Evolutionary conservation across 2,113 vertebrate genomes (phyloP), one percentile per base, ranked within the genome.

Genomic region (Datnioides undecimradiatus): DNA sequence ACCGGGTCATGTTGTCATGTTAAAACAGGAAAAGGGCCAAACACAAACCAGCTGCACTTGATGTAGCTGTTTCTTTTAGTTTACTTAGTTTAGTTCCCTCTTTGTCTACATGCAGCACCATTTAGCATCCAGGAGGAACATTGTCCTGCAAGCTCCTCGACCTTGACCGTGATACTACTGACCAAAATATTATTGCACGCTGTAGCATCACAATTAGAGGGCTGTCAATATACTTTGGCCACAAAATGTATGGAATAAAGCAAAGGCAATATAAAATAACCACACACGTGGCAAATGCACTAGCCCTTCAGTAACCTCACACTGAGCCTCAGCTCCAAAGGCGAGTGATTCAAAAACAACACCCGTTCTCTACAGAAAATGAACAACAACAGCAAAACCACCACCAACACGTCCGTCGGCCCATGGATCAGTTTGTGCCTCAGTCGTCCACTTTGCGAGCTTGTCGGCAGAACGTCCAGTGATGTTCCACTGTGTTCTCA

Each of bases 401-500:
- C 9, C 46, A 48, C n/a, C 8, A 36, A 8, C 33, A 54, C 27
- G 17, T 46, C 27, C 7, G 6, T 38, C 6, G 60, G 10, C 60
- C 19, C 67, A 21, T 51, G 8, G 29, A 9, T 67, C 11, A 27
- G 33, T 34, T 29, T 7, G 4, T 41, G 21, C 0, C 9, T 97
- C 94, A 98, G 92, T 97, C 95, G 10, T 96, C 92, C 0, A 95
- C 95, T 94, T 97, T 97, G 82, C 93, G 94, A 54, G 95, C 96
- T 84, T 96, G 90, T 79, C 97, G 92, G 46, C 97, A 99, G 90
- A 98, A 99, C 67, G 97, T 98, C 97, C 97, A 98, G 91, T 97
- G 97, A 27, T 99, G 97, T 75, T 99, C 97, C 78, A 98, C 97
- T 6, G 97, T 99, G 94, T 98, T 99, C 75, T 99, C 97, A 1